Base-by-base conservation (phyloP, 2,888 invertebrate genomes). In the Lycia hirtaria region DNA sequence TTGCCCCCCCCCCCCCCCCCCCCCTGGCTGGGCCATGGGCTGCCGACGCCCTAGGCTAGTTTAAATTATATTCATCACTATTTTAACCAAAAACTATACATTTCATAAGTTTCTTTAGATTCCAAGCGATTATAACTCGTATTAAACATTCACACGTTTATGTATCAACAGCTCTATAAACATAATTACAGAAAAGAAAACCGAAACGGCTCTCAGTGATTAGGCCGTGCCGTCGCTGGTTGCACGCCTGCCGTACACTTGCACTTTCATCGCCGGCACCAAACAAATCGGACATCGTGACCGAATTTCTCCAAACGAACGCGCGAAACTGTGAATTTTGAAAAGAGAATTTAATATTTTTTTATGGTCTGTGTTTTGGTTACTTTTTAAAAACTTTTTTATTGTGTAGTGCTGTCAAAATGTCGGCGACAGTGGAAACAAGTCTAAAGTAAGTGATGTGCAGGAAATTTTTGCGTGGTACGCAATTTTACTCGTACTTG, bases 361-460 rank as follows among this genome's bases (percentile, higher is more conserved):
- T 35, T 12, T 24, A 26, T 37, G 9, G 4, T 22, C 19, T 28
- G 48, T 48, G 38, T 24, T 43, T n/a, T n/a, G n/a, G n/a, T n/a
- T n/a, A n/a, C n/a, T n/a, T 33, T 12, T 43, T 32, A 12, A 0
- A 20, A 28, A 35, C 28, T 44, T 30, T 35, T 45, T 38, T 33
- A 14, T 14, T 4, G 24, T 41, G 12, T 43, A 57, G 60, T 52
- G 43, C 62, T 60, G 60, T 67, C 65, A 71, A 61, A 54, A 88
- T 90, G 91, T 84, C 90, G 62, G 88, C 91, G 53, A 80, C 89
- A 40, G 79, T 89, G 52, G 78, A 87, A 76, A 81, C 85, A 49
- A 87, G 81, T 81, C 78, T 83, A 64, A 87, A 85, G 88, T 88
- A 86, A 88, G 88, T 87, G 76, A 69, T 62, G 73, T 70, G 69